Evolutionary conservation across 2,113 vertebrate genomes (phyloP).

Genomic region (Sander vitreus): DNA sequence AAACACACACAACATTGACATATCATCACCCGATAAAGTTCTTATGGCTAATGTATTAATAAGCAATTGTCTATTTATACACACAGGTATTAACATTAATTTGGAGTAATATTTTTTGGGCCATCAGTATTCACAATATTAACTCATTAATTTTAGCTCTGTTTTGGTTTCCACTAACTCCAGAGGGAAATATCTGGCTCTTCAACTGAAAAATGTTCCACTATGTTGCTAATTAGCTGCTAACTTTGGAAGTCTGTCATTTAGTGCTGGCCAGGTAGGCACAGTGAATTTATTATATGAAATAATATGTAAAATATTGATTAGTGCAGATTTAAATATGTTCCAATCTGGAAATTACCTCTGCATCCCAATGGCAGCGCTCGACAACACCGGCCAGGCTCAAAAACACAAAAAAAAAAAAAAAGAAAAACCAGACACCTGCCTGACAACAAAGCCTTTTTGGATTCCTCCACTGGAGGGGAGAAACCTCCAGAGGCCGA

Average conservation of each 20-base stretch:
- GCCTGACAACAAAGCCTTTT: constrained; percentile 7
- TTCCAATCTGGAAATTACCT: background rate
- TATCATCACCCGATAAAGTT: background rate
- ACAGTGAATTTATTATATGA: too few species aligned
- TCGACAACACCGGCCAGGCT: background rate
- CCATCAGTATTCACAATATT: background rate
- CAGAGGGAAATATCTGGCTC: background rate
- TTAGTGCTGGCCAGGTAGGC: too few species aligned
- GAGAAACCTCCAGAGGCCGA: constrained; percentile 23
- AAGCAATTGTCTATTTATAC: background rate
- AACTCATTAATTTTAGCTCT: background rate
- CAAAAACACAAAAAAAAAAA: background rate
- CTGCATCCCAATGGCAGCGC: background rate
- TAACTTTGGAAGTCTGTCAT: too few species aligned
- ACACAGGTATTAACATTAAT: background rate
- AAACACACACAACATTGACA: background rate
- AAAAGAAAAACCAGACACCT: constrained; percentile 1
- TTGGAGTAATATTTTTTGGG: background rate
- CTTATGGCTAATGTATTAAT: background rate
- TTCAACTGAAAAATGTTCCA: background rate
- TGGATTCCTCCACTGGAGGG: constrained; percentile 24
- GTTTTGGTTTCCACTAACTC: too few species aligned
- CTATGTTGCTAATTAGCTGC: too few species aligned
- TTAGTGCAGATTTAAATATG: background rate
- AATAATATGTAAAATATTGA: background rate